A percentile compares a stretch with the other conserved stretches of the same genome.
These are phyloP conservation scores for Microcebus ravelobensis DNA, from an alignment of 2,113 vertebrate genomes.

Conservation along the genomic window DNA sequence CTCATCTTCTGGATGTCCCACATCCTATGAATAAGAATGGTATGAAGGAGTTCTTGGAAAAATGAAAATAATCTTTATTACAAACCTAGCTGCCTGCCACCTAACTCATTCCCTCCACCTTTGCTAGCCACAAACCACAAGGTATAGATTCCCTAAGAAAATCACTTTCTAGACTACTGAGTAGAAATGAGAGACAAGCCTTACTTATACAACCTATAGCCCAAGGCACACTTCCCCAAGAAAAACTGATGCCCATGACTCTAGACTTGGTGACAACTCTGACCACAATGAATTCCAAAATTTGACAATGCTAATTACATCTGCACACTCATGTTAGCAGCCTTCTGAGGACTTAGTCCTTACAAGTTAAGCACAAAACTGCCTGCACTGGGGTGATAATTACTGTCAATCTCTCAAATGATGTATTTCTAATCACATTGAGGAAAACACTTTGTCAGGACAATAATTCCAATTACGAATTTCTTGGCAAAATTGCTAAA, in stretches of 20 bases:
- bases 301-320: background rate
- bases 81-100: background rate
- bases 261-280: background rate
- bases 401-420: background rate
- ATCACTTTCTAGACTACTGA: background rate
- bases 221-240: background rate
- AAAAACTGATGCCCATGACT: background rate
- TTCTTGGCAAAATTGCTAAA: constrained; percentile 24
- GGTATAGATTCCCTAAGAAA: background rate
- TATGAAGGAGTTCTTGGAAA: background rate
- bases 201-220: background rate
- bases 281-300: background rate
- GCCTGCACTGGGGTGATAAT: background rate
- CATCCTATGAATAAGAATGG: background rate
- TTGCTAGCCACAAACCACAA: background rate
- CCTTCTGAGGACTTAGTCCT: background rate
- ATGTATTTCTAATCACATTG: constrained; percentile 12
- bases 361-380: background rate
- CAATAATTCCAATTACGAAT: constrained; percentile 43
- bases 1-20: too few relatives aligned
- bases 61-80: background rate
- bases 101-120: background rate
- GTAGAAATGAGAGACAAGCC: background rate
- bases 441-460: constrained; percentile 41
- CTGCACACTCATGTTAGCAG: background rate